phyloP scores from a whole-genome alignment of 1,140 invertebrate species.

The Gonatopus flavifemur region DNA sequence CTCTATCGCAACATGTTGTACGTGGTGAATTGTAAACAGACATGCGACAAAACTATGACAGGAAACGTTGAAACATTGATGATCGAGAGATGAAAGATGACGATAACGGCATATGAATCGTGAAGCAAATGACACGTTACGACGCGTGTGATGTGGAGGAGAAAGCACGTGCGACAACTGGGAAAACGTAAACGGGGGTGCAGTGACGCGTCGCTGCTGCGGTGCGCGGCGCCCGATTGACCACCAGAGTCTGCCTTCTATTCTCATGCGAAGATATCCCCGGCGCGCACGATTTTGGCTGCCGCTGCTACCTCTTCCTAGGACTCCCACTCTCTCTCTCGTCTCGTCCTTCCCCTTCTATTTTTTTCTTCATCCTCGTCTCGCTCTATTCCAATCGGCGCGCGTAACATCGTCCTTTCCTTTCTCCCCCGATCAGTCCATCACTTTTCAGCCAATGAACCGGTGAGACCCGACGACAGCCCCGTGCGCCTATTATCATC shows the following conservation, averaged over 20 bases:
- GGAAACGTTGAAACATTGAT: no score
- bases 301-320: constrained; percentile 24
- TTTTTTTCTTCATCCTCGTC: constrained; percentile 1
- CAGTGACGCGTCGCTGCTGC: constrained; percentile 54
- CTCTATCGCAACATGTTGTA: no score
- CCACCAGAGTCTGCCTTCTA: constrained; percentile 56
- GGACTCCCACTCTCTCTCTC: constrained; percentile 14
- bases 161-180: constrained; percentile 52
- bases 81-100: no score
- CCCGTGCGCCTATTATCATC: no score
- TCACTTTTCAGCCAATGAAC: neutral
- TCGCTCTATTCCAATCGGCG: neutral
- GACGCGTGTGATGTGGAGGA: constrained; percentile 35
- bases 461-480: no score
- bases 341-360: constrained; percentile 6
- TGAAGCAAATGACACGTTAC: constrained; percentile 22
- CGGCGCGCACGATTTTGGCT: constrained; percentile 42
- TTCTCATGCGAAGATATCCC: constrained; percentile 42
- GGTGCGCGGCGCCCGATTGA: constrained; percentile 58
- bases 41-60: no score
- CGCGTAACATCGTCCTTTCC: constrained; percentile 16
- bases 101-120: no score
- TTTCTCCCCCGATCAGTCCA: constrained; percentile 2
- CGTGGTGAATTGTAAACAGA: no score
- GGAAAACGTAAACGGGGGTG: constrained; percentile 50